Conservation (phyloP, 2,797 vertebrate species). For the Danio albolineatus region DNA sequence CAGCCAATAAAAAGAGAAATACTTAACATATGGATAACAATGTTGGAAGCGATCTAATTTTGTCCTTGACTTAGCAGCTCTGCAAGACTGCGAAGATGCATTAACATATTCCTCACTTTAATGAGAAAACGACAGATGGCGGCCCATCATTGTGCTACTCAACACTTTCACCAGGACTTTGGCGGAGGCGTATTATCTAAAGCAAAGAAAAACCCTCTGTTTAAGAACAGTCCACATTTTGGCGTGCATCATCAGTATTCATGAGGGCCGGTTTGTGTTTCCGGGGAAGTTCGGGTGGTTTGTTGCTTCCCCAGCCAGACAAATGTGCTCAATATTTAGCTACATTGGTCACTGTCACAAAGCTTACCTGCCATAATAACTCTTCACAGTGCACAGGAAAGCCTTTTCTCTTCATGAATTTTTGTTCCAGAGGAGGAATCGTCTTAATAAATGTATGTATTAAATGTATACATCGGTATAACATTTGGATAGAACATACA, state of each 20-base stretch:
- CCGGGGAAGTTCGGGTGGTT: constrained; percentile 1
- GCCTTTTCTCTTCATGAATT: constrained; percentile 1
- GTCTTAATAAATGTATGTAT: no score
- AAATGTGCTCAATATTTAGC: constrained; percentile 40
- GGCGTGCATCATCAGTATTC: constrained; percentile 31
- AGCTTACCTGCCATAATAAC: constrained; percentile 19
- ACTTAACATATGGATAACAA: constrained; percentile 69
- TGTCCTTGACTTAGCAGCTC: constrained; percentile 77
- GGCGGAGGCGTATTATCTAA: constrained; percentile 23
- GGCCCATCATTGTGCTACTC: constrained; percentile 63
- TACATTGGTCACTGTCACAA: constrained; percentile 48
- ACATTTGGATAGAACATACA: not conserved
- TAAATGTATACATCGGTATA: constrained; percentile 7
- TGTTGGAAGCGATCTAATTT: constrained; percentile 72
- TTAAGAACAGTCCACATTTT: constrained; percentile 32
- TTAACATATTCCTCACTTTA: constrained; percentile 78
- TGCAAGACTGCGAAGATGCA: constrained; percentile 68
- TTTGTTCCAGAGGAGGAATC: not conserved
- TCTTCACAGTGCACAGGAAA: not conserved
- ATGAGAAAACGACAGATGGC: constrained; percentile 77
- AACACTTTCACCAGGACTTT: constrained; percentile 50
- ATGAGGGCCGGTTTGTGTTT: constrained; percentile 9
- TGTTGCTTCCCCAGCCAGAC: constrained; percentile 23
- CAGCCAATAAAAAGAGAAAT: constrained; percentile 57
- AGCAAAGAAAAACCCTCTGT: constrained; percentile 34